Conservation (phyloP, 2,888 invertebrate species). For the Pegoplata infirma region DNA sequence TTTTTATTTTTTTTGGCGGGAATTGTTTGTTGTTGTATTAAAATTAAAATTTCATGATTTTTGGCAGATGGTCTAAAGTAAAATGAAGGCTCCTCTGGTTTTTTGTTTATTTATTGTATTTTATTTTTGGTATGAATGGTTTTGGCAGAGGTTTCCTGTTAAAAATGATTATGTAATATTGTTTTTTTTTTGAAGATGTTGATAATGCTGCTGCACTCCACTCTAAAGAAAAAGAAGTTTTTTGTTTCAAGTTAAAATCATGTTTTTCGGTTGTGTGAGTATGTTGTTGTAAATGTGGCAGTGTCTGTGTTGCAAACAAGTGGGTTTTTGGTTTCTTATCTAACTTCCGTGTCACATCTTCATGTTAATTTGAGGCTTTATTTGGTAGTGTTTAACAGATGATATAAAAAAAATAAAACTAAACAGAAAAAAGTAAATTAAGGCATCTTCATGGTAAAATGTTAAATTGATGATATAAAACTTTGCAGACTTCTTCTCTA, state of each 20-base stretch:
- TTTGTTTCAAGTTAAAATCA: too few relatives aligned
- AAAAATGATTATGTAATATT: slow-evolving; percentile 44
- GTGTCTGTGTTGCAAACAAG: slow-evolving; percentile 49
- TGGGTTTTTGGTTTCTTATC: slow-evolving; percentile 67
- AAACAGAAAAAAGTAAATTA: slow-evolving; percentile 24
- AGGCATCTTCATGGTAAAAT: slow-evolving; percentile 17
- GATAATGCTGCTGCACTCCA: too few relatives aligned
- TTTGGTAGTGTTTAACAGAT: slow-evolving; percentile 15
- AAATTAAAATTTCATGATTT: slow-evolving; percentile 52
- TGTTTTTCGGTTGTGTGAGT: too few relatives aligned
- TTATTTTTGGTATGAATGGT: background rate
- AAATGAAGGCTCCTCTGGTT: slow-evolving; percentile 52
- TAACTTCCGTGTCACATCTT: slow-evolving; percentile 74
- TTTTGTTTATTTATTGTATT: background rate
- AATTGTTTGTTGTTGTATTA: slow-evolving; percentile 25
- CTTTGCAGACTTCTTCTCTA: background rate
- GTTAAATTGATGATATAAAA: slow-evolving; percentile 34
- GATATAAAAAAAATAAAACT: too few relatives aligned
- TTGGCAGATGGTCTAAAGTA: slow-evolving; percentile 53
- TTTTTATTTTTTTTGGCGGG: slow-evolving; percentile 19
- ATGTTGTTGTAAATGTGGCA: slow-evolving; percentile 42
- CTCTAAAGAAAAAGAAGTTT: too few relatives aligned
- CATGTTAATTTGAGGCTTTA: slow-evolving; percentile 37
- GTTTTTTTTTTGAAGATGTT: slow-evolving; percentile 18
- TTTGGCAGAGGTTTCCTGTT: slow-evolving; percentile 50